These are phyloP conservation scores for Myiotriccus ornatus DNA, from an alignment of 2,797 vertebrate genomes.

Conservation along the genomic window DNA sequence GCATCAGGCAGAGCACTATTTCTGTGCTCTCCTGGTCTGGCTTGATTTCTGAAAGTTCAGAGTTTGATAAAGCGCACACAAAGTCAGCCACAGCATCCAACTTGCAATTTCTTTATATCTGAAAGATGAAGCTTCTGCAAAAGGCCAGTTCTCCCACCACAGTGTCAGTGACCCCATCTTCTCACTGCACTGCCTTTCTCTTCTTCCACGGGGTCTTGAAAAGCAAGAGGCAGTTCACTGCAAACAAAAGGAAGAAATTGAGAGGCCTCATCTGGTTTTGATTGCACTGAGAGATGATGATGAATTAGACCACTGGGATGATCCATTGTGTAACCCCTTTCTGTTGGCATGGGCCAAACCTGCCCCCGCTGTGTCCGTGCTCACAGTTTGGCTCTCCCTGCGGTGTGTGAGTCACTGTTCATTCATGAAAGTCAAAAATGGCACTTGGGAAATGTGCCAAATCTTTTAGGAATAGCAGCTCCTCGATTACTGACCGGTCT, in stretches of 20 bases:
- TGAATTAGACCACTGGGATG: background rate
- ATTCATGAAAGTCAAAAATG: background rate
- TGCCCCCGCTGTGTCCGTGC: background rate
- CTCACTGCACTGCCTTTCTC: background rate
- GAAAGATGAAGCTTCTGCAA: background rate
- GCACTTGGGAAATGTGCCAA: background rate
- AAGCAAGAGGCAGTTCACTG: background rate
- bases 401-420: background rate
- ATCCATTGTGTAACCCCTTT: background rate
- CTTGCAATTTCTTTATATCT: background rate
- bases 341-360: background rate
- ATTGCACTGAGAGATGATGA: background rate
- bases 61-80: background rate
- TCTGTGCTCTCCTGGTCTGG: background rate
- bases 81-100: background rate
- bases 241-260: background rate
- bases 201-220: background rate
- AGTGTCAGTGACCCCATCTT: background rate
- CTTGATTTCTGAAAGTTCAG: background rate
- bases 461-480: background rate
- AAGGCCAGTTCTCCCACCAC: background rate
- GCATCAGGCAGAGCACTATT: background rate
- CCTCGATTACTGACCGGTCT: background rate
- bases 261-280: background rate
- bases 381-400: background rate